phyloP scores from a whole-genome alignment of 2,113 vertebrate species.

The Rhadina sibilatrix region DNA sequence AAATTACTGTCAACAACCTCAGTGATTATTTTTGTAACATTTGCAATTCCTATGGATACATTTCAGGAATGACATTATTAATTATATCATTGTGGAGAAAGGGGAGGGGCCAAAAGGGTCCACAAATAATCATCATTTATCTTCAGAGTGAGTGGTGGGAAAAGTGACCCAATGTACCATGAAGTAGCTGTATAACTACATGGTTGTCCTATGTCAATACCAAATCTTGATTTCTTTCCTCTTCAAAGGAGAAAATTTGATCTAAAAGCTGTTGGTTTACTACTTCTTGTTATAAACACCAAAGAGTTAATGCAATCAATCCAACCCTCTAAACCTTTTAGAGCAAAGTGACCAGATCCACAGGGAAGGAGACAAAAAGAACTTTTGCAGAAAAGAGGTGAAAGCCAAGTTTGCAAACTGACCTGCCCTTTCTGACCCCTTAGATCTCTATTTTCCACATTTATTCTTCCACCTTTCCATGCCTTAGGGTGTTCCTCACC shows the following conservation, averaged over 20 bases:
- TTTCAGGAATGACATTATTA: not conserved
- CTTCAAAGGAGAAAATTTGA: not conserved
- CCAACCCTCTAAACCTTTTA: not conserved
- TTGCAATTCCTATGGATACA: not conserved
- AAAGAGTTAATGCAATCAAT: not conserved
- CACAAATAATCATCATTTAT: not conserved
- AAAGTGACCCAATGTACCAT: not conserved
- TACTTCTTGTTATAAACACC: not conserved
- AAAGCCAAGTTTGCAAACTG: not conserved
- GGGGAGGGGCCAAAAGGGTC: not conserved
- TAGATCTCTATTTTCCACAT: not conserved
- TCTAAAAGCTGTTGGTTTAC: not conserved
- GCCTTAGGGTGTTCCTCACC: not conserved
- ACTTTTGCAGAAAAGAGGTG: not conserved
- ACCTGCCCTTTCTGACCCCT: not conserved
- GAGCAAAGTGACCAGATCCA: accelerated
- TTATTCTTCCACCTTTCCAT: not conserved
- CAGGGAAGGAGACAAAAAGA: not conserved
- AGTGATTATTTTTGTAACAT: not conserved
- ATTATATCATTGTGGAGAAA: not conserved
- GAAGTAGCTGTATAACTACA: not conserved
- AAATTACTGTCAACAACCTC: not conserved
- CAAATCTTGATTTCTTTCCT: not conserved
- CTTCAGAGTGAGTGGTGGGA: not conserved
- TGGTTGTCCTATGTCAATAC: not conserved